Evolutionary conservation across 1,140 invertebrate species (phyloP), one percentile per base, ranked within the genome.

Genomic region (Solen grandis): DNA sequence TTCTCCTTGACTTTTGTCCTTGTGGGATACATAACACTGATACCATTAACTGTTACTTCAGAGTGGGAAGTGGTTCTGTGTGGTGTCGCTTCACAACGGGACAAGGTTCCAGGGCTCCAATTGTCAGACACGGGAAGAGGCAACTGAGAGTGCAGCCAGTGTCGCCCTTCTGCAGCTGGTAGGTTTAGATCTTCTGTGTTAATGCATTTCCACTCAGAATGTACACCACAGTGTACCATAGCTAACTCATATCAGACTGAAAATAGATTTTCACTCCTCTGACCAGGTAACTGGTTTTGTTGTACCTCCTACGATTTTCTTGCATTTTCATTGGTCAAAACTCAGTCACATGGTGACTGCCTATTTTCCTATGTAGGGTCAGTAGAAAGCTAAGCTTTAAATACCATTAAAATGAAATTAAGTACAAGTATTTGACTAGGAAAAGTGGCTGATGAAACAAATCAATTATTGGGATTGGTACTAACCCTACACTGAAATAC

Each of bases 101-200:
- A 62, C 66, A 4, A 79, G 86, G 22, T 87, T 88, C 70, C 84
- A 88, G 36, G 89, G 89, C 5, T 86, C 89, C 4, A 4, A 74
- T 69, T 86, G 85, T 55, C 66, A 69, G 10, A 85, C 66, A 1
- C 82, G 76, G 46, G 85, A 86, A 13, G 85, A 87, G 33, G 89
- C 89, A 33, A 74, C 83, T 29, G 85, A 88, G 41, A 89, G 88
- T 76, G 87, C 87, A 2, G 88, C 89, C 29, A 76, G 84, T 72
- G 84, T 89, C 19, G 86, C 87, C 4, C 54, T 90, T 27, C 59
- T 88, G 50, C 85, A 87, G 62, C 69, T 90, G 81, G 88, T 89
- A 74, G 78, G 83, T 38, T 29, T 22, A 29, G 33, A 1, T 27
- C 13, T 16, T 3, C 41, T 62, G 27, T 36, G 35, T 57, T 22